phyloP scores from a whole-genome alignment of 2,113 vertebrate species.

The Dermatemys mawii region DNA sequence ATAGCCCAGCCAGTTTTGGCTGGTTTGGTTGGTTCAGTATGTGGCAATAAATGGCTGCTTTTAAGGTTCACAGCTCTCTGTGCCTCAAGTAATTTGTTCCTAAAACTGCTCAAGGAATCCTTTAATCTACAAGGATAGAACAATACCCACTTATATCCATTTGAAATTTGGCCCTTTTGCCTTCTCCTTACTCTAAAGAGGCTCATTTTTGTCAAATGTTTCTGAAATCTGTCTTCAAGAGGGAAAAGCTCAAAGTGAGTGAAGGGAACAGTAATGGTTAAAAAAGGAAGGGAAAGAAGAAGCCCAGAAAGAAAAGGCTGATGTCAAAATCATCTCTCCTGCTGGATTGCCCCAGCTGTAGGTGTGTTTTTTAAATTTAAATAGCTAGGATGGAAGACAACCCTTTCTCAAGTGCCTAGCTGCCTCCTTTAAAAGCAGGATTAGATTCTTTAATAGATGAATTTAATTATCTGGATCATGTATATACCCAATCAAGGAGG shows the following conservation, averaged over 20 bases:
- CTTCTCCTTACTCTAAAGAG: background rate
- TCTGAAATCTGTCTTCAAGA: background rate
- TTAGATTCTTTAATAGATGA: background rate
- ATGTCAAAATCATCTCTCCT: background rate
- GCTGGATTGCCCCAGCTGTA: background rate
- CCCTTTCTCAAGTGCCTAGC: background rate
- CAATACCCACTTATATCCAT: background rate
- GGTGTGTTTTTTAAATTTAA: background rate
- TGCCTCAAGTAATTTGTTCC: too few relatives aligned
- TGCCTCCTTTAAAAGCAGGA: background rate
- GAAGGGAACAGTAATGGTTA: background rate
- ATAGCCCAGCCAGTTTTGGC: too few relatives aligned
- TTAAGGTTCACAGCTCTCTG: too few relatives aligned
- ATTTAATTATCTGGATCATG: background rate
- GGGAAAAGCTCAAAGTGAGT: rapidly evolving
- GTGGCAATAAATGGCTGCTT: too few relatives aligned
- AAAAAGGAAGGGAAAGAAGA: background rate
- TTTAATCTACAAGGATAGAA: too few relatives aligned
- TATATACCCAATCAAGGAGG: background rate
- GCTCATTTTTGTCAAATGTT: background rate
- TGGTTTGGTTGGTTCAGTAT: too few relatives aligned
- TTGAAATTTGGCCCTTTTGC: rapidly evolving
- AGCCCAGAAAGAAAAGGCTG: background rate
- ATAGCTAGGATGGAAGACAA: background rate
- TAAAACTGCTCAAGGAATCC: too few relatives aligned